These are phyloP conservation scores for Agelaius phoeniceus DNA, from an alignment of 2,113 vertebrate species.

Conservation along the genomic window DNA sequence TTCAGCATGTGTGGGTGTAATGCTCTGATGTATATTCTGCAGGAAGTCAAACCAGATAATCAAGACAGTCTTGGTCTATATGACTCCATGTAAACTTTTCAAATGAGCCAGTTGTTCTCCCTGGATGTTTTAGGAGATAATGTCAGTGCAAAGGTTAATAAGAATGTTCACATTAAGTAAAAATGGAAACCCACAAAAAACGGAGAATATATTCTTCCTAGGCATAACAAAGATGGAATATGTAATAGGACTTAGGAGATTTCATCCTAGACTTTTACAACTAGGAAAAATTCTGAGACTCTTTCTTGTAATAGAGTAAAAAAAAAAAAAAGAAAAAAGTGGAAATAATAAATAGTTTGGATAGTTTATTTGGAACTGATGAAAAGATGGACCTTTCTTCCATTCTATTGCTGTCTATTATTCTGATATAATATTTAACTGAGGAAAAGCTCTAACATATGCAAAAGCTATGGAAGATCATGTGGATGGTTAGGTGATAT, in stretches of 20 bases:
- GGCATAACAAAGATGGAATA: not conserved
- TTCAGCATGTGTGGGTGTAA: not conserved
- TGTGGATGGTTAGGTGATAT: not conserved
- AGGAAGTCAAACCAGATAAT: conserved; percentile 4
- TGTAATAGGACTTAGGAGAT: not conserved
- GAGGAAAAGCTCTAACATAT: not conserved
- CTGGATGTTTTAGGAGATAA: not conserved
- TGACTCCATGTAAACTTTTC: not conserved
- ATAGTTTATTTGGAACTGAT: not conserved
- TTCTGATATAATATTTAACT: not conserved
- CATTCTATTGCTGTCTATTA: not conserved
- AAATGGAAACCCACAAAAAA: not conserved
- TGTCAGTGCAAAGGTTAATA: not conserved
- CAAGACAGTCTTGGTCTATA: not conserved
- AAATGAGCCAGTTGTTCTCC: not conserved
- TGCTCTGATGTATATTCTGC: not conserved
- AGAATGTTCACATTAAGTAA: not conserved
- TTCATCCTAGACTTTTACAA: not conserved
- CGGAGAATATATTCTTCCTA: not conserved
- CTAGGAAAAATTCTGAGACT: not conserved
- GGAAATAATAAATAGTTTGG: not conserved
- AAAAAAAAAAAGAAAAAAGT: not conserved
- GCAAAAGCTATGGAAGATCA: not conserved
- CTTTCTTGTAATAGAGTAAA: not conserved
- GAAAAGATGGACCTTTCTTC: not conserved